phyloP scores from a whole-genome alignment of 2,797 vertebrate genomes.

The Gymnoscopelus microlampas region DNA sequence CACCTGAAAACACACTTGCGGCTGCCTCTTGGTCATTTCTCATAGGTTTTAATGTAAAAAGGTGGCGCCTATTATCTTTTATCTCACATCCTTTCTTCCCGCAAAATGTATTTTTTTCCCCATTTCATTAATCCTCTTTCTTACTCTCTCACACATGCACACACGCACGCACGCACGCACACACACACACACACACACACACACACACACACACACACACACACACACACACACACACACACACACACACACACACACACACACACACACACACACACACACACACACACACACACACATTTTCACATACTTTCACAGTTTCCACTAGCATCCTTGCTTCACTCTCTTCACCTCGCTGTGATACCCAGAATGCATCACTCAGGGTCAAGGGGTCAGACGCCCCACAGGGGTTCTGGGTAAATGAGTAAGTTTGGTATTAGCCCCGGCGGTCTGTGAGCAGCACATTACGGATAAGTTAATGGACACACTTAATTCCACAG shows the following conservation, averaged over 20 bases:
- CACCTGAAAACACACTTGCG: no score
- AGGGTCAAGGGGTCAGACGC: conserved; percentile 35
- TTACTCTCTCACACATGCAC: background rate
- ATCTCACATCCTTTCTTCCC: no score
- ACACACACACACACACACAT: background rate
- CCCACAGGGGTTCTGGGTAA: background rate
- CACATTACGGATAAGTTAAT: conserved; percentile 45
- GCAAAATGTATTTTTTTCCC: no score
- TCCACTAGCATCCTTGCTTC: background rate
- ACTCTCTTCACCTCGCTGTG: conserved; percentile 26
- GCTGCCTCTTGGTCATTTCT: no score
- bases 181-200: background rate
- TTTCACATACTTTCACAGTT: background rate
- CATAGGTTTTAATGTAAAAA: no score
- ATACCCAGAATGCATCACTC: conserved; percentile 38
- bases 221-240: conserved; percentile 1
- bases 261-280: background rate
- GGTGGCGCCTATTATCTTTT: no score
- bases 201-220: background rate
- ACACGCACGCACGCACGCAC: background rate
- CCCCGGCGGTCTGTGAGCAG: background rate
- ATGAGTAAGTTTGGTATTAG: conserved; percentile 14
- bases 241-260: background rate
- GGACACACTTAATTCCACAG: conserved; percentile 25
- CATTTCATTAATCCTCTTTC: background rate